Percentiles rank a stretch among this genome's conserved stretches.
These are phyloP conservation scores for Okamejei kenojei DNA, from an alignment of 2,797 vertebrate genomes.

Conservation along the genomic window DNA sequence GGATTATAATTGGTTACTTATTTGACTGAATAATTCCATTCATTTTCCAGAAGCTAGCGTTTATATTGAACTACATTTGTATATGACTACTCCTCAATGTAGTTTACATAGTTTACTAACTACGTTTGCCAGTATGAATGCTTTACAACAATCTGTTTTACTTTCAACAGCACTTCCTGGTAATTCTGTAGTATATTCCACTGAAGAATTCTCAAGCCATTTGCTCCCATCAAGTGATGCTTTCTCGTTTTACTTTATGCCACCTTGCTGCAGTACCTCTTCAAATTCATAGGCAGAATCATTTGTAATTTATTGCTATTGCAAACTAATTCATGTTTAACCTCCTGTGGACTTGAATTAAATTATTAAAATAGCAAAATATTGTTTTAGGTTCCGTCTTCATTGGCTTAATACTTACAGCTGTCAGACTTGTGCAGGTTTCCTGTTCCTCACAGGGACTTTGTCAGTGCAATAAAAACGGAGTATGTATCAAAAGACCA, in stretches of 20 bases:
- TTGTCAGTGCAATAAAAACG: too few species aligned
- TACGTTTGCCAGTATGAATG: background rate
- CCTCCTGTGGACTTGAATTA: background rate
- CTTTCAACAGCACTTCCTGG: background rate
- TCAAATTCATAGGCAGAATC: background rate
- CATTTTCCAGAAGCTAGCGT: background rate
- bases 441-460: too few species aligned
- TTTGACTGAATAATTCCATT: background rate
- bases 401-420: background rate
- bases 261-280: background rate
- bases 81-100: too few species aligned
- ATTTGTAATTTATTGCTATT: background rate
- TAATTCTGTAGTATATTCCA: background rate
- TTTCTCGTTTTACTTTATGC: background rate
- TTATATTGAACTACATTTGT: background rate
- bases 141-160: background rate
- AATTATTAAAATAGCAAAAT: background rate
- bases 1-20: constrained; percentile 11
- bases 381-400: background rate
- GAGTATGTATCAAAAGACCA: too few species aligned
- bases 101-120: background rate
- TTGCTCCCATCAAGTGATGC: background rate
- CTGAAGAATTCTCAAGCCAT: background rate
- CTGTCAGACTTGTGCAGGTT: background rate
- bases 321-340: background rate